Evolutionary conservation across 1,140 invertebrate genomes (phyloP).

Genomic region (Drosophila pandora): DNA sequence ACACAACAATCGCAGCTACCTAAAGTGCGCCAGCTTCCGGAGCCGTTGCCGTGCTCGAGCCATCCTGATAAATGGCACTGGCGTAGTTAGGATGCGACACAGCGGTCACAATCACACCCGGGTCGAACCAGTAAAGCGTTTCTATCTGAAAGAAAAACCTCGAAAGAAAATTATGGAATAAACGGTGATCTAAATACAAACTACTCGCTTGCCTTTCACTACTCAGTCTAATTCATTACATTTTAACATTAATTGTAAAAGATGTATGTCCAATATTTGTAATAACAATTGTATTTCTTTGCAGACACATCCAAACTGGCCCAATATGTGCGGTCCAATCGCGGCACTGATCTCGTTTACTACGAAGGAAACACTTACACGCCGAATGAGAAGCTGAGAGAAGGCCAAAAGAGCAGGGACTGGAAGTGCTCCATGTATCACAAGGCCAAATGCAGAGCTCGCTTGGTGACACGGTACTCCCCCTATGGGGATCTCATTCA

Average conservation of each 20-base stretch:
- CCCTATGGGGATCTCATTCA: slow-evolving; percentile 64
- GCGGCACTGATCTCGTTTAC: slow-evolving; percentile 77
- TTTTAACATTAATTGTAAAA: not conserved
- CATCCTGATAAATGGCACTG: slow-evolving; percentile 63
- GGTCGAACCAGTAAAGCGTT: not conserved
- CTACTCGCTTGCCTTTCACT: slow-evolving; percentile 62
- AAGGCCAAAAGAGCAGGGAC: slow-evolving; percentile 67
- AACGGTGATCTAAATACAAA: slow-evolving; percentile 37
- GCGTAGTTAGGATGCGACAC: slow-evolving; percentile 54
- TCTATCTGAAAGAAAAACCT: slow-evolving; percentile 24
- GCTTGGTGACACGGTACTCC: slow-evolving; percentile 63
- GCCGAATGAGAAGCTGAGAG: slow-evolving; percentile 74
- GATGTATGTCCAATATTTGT: not conserved
- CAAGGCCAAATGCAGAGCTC: slow-evolving; percentile 77
- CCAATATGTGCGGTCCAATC: slow-evolving; percentile 71
- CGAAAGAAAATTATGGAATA: slow-evolving; percentile 42
- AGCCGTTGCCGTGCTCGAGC: slow-evolving; percentile 70
- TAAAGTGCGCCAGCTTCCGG: slow-evolving; percentile 77
- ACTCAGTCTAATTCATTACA: slow-evolving; percentile 10
- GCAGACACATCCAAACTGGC: slow-evolving; percentile 30
- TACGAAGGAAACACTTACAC: slow-evolving; percentile 79
- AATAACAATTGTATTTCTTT: not conserved
- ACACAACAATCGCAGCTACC: slow-evolving; percentile 60
- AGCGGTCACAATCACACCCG: slow-evolving; percentile 63
- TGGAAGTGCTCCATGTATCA: slow-evolving; percentile 84